Base-by-base conservation (phyloP, 37 sponge, comb jelly and placozoan species). In the Cladorhizidae sp. region DNA sequence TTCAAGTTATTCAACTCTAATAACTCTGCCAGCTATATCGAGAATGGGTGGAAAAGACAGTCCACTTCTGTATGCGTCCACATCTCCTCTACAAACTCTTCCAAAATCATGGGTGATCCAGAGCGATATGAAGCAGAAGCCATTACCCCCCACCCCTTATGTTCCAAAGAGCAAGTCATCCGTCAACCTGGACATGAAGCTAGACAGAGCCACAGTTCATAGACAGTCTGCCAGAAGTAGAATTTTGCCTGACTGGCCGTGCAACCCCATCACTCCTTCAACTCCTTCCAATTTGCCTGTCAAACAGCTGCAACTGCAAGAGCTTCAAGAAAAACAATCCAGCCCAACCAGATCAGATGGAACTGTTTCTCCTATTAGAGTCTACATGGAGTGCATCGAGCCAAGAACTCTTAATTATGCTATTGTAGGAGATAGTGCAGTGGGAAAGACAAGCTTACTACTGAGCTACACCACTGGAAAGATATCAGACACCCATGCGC, bases 341-440 rank as follows among this genome's bases (percentile, higher is more conserved):
- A n/a, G n/a, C n/a, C n/a, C n/a, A n/a, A n/a, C 69, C n/a, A 64
- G 69, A 35, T 42, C 52, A 42, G 59, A 57, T 54, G 71, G 81
- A 15, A 56, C 18, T 65, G 42, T 43, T 22, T 87, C 87, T 64
- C 81, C 87, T 9, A 77, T 80, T 38, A 67, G 76, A 23, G 57
- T 55, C 3, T 87, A 80, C 87, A 87, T 80, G 74, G 87, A 87
- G 25, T 80, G 87, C 69, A 32, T 80, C 18, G 54, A 77, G 3
- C 87, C 86, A 25, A 75, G 80, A 38, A 83, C 61, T 0, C 72
- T 92, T 26, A 87, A 84, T 37, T 83, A 79, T 23, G 92, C 80
- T n/a, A 39, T 92, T 28, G 85, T 92, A 1, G 92, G 92, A 5
- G 88, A 92, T 81, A 92, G 92, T 62, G 92, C 76, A 21, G 92